These are phyloP conservation scores for Drosophila helvetica DNA, from an alignment of 2,888 invertebrate genomes.

Conservation along the genomic window DNA sequence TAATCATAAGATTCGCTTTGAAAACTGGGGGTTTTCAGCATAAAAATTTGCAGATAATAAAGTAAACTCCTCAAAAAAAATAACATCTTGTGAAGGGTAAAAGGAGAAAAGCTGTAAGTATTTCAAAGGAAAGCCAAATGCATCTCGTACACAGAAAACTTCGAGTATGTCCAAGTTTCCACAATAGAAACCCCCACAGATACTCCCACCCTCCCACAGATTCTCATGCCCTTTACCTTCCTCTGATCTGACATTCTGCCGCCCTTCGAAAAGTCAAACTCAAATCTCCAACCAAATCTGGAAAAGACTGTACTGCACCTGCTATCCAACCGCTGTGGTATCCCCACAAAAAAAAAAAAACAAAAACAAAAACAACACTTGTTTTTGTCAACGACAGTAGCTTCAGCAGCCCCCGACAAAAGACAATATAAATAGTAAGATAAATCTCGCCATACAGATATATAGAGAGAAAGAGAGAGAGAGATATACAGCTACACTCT, in stretches of 20 bases:
- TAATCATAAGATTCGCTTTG: no score
- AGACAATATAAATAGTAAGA: slow-evolving; percentile 13
- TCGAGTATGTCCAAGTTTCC: no score
- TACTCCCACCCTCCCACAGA: not conserved
- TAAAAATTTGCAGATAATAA: no score
- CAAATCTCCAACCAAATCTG: slow-evolving; percentile 28
- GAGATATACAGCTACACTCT: slow-evolving; percentile 5
- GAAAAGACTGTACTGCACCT: slow-evolving; percentile 49
- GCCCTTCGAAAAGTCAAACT: slow-evolving; percentile 18
- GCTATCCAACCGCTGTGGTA: slow-evolving; percentile 17
- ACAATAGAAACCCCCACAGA: no score
- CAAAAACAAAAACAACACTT: slow-evolving; percentile 8
- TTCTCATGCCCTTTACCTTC: slow-evolving; percentile 17
- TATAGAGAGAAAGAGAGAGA: slow-evolving; percentile 9
- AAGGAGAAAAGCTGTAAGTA: no score
- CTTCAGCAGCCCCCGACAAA: slow-evolving; percentile 40
- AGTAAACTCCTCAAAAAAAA: no score
- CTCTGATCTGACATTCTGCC: slow-evolving; percentile 23
- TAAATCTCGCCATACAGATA: slow-evolving; percentile 20
- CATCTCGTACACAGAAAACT: not conserved
- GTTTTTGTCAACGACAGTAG: slow-evolving; percentile 75
- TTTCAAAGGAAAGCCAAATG: no score
- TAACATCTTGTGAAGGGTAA: no score
- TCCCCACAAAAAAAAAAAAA: not conserved
- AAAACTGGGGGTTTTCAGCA: no score